Evolutionary conservation across 2,797 vertebrate genomes (phyloP).

Genomic region (Orientallactaga sibirica): DNA sequence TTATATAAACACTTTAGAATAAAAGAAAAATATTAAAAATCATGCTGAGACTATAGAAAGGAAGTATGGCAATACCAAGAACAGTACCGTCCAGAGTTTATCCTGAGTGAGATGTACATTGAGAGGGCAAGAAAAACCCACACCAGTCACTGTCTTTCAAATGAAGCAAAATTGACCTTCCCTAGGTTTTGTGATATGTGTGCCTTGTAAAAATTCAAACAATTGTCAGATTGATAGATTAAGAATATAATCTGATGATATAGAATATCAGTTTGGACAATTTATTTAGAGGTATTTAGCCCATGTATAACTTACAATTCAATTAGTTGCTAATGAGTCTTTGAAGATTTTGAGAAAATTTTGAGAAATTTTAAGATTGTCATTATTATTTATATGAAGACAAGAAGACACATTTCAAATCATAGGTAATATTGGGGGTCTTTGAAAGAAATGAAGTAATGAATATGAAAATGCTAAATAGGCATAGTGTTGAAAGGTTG

Average conservation of each 20-base stretch:
- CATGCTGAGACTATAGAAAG: background rate
- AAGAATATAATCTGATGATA: constrained; percentile 30
- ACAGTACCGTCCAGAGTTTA: background rate
- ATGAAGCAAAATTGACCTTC: background rate
- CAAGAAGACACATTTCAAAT: background rate
- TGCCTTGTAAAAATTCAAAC: constrained; percentile 21
- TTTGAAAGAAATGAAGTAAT: constrained; percentile 62
- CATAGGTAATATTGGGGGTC: constrained; percentile 32
- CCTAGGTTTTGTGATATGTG: background rate
- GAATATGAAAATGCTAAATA: background rate
- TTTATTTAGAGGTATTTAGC: background rate
- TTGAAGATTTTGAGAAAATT: background rate
- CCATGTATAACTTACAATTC: background rate
- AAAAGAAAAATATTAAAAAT: constrained; percentile 10
- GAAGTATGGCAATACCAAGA: background rate
- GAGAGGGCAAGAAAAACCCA: background rate
- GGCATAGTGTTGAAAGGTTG: constrained; percentile 1
- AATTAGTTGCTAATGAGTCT: background rate
- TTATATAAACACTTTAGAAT: background rate
- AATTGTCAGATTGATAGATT: background rate
- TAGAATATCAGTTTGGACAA: background rate
- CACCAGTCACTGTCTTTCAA: background rate
- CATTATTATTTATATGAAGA: background rate
- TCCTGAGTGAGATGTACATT: background rate
- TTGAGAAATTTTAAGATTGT: constrained; percentile 12